Evolutionary conservation across 2,888 invertebrate genomes (phyloP).

Genomic region (Nemoura dubitans): DNA sequence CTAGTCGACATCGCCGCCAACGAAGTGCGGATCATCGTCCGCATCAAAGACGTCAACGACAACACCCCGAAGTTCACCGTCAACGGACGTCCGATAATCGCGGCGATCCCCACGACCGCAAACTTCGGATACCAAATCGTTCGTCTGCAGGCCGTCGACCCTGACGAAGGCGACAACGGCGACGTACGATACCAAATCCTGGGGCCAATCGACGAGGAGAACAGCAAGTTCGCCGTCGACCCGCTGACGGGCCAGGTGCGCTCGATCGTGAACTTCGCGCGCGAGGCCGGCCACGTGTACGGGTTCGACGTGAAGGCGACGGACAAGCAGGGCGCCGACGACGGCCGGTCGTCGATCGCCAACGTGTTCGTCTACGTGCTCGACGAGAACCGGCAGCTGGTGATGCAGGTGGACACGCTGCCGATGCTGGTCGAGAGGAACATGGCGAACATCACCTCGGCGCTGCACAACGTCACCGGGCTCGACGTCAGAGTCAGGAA

Average conservation of each 20-base stretch:
- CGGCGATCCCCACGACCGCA: conserved; percentile 83
- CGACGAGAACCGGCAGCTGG: conserved; percentile 81
- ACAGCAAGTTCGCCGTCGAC: conserved; percentile 80
- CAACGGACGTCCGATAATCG: conserved; percentile 80
- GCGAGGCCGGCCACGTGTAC: conserved; percentile 79
- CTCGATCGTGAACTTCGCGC: conserved; percentile 73
- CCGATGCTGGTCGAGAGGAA: conserved; percentile 79
- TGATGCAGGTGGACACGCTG: conserved; percentile 78
- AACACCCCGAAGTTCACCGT: conserved; percentile 81
- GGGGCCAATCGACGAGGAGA: conserved; percentile 70
- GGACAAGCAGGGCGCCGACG: conserved; percentile 80
- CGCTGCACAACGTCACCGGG: conserved; percentile 77
- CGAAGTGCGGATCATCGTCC: conserved; percentile 81
- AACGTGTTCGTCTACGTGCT: conserved; percentile 88
- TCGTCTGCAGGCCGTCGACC: conserved; percentile 74
- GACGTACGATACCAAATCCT: conserved; percentile 84
- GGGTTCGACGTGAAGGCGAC: conserved; percentile 91
- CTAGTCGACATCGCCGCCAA: conserved; percentile 74
- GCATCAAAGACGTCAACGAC: conserved; percentile 83
- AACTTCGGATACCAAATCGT: conserved; percentile 84
- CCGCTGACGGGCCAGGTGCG: conserved; percentile 79
- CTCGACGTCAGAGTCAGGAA: conserved; percentile 81
- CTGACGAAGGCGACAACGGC: conserved; percentile 78
- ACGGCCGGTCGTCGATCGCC: conserved; percentile 83
- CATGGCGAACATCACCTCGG: conserved; percentile 74